A percentile compares a stretch with the other conserved stretches of the same genome.
Evolutionary conservation across 2,888 invertebrate genomes (phyloP).

Genomic region (Acleris sparsana): DNA sequence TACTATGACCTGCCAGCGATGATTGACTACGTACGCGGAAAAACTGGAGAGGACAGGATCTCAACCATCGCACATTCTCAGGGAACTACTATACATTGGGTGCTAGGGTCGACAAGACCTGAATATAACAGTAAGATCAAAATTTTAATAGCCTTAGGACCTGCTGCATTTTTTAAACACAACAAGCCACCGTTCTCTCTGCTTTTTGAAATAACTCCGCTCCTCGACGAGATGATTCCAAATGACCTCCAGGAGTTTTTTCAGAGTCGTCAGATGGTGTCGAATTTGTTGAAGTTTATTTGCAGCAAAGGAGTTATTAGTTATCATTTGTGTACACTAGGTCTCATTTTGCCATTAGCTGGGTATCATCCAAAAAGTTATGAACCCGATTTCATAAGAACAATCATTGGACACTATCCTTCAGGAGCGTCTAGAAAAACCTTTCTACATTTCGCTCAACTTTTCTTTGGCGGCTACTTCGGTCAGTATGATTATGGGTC

Average conservation of each 20-base stretch:
- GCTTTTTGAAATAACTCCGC: neutral
- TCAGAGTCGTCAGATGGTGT: too few species aligned
- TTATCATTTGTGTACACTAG: neutral
- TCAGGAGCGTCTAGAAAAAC: neutral
- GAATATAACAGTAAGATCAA: constrained; percentile 84
- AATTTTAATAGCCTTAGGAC: constrained; percentile 64
- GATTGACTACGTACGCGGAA: constrained; percentile 59
- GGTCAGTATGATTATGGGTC: neutral
- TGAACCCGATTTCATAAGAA: neutral
- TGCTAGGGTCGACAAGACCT: constrained; percentile 78
- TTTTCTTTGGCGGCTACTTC: neutral
- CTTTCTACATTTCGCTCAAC: neutral
- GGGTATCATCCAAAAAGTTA: neutral
- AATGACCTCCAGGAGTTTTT: neutral
- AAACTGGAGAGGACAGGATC: constrained; percentile 80
- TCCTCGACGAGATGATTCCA: neutral
- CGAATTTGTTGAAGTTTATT: neutral
- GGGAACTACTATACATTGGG: constrained; percentile 85
- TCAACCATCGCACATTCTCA: constrained; percentile 88
- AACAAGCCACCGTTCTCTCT: neutral
- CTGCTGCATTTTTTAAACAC: constrained; percentile 1
- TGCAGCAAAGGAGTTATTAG: constrained; percentile 1
- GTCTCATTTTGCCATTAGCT: neutral
- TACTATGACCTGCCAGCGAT: constrained; percentile 87
- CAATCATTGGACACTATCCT: neutral